These are phyloP conservation scores for Bombus sibiricus DNA, from an alignment of 1,140 invertebrate genomes.

Conservation along the genomic window DNA sequence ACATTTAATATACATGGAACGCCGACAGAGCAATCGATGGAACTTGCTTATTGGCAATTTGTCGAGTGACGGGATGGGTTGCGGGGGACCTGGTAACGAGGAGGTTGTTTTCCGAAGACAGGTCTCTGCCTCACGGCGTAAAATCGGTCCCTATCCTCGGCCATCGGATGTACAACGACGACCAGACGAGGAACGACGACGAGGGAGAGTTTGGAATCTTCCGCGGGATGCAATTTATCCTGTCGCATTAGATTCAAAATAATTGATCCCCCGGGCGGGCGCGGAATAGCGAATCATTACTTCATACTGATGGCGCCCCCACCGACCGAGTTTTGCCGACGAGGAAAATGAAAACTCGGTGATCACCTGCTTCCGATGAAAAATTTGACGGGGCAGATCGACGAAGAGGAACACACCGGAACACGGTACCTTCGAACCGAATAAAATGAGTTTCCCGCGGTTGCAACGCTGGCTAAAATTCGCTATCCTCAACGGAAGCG, in stretches of 20 bases:
- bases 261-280: constrained; percentile 74
- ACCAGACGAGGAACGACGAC: background rate
- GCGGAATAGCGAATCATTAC: constrained; percentile 73
- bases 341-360: constrained; percentile 74
- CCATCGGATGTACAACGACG: constrained; percentile 1
- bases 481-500: background rate
- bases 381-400: constrained; percentile 55
- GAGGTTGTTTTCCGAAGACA: constrained; percentile 58
- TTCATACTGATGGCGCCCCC: constrained; percentile 63
- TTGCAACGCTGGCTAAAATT: constrained; percentile 42
- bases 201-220: constrained; percentile 20
- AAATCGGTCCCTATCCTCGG: constrained; percentile 50
- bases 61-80: constrained; percentile 33
- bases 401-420: background rate
- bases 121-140: constrained; percentile 48
- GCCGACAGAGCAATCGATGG: constrained; percentile 39
- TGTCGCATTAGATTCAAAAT: constrained; percentile 75
- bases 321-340: constrained; percentile 36
- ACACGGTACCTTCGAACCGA: constrained; percentile 4
- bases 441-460: constrained; percentile 38
- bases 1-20: constrained; percentile 45
- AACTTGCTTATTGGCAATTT: constrained; percentile 61
- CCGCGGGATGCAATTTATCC: constrained; percentile 71
- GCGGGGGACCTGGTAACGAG: constrained; percentile 45
- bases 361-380: constrained; percentile 67